Evolutionary conservation across 2,113 vertebrate genomes (phyloP), one percentile per base, ranked within the genome.

Genomic region (Dasyprocta punctata): DNA sequence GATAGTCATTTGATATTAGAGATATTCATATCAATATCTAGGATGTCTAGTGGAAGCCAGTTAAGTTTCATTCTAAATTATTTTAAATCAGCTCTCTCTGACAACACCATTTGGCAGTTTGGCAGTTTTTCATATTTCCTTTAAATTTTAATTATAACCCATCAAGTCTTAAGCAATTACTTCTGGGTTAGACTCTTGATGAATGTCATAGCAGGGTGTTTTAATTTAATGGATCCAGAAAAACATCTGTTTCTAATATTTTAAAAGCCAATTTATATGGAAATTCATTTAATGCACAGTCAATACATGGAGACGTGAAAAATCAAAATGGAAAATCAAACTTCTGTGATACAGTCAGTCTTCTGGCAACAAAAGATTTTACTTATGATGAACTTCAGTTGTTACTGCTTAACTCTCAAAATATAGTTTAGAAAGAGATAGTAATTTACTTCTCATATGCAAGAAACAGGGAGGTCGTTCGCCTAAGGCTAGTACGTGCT

Each of bases 181-280:
- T 98, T 97, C 89, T 98, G 96, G 89, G 96, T 98, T 98, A 97
- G 96, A 96, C 47, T 98, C 96, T 92, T 97, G 97, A 98, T 97
- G 96, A 98, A 98, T 98, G 98, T 98, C 97, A 98, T 98, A 98
- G 98, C 98, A 98, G 97, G 95, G 92, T 98, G 94, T 98, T 98
- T 98, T 98, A 98, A 98, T 98, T 98, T 98, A 98, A 98, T 94
- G 83, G 96, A 98, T 98, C 90, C 95, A 97, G 84, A 13, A 2
- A 98, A 98, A 98, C 90, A 98, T 98, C 98, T 99, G 98, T 98
- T 98, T 98, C 97, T 97, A 98, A 98, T 98, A 95, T 98, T 98
- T 98, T 98, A 98, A 98, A 98, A 98, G 97, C 97, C 97, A 98
- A 98, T 99, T 99, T 98, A 98, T 98, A 98, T 98, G 98, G 98